Percentiles rank a stretch among this genome's conserved stretches.
Conservation (phyloP, 2,113 vertebrate species). For the Lipotes vexillifer region DNA sequence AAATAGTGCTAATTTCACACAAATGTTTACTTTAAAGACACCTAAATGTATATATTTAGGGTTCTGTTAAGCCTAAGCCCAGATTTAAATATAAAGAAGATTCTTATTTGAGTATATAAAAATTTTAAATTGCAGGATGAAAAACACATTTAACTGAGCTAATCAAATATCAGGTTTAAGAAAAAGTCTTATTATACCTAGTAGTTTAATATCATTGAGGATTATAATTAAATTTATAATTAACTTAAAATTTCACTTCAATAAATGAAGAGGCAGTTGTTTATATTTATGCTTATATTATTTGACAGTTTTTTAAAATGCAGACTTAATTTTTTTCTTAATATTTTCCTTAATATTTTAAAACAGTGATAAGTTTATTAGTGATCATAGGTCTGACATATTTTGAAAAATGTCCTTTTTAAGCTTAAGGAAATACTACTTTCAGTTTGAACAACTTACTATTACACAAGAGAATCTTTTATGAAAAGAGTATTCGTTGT, state of each 20-base stretch:
- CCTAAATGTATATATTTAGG: neutral
- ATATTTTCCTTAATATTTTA: neutral
- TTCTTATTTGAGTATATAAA: neutral
- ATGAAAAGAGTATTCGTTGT: neutral
- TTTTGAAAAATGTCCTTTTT: neutral
- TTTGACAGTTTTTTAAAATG: neutral
- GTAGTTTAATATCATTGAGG: neutral
- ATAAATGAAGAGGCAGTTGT: neutral
- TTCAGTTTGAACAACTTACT: neutral
- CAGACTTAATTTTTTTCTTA: neutral
- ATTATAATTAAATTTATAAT: conserved; percentile 8
- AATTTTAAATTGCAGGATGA: neutral
- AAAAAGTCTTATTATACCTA: neutral
- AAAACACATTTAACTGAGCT: conserved; percentile 6
- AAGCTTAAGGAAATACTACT: neutral
- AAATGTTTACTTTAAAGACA: neutral
- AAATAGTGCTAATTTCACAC: neutral
- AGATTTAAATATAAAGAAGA: conserved; percentile 7
- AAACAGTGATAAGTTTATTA: neutral
- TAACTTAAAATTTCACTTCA: conserved; percentile 15
- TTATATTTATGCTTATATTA: neutral
- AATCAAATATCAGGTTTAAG: conserved; percentile 13
- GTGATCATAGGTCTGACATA: neutral
- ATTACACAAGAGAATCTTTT: neutral
- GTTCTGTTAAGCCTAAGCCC: neutral